Conservation (phyloP, 2,113 vertebrate species). For the Planiliza haematocheilus region DNA sequence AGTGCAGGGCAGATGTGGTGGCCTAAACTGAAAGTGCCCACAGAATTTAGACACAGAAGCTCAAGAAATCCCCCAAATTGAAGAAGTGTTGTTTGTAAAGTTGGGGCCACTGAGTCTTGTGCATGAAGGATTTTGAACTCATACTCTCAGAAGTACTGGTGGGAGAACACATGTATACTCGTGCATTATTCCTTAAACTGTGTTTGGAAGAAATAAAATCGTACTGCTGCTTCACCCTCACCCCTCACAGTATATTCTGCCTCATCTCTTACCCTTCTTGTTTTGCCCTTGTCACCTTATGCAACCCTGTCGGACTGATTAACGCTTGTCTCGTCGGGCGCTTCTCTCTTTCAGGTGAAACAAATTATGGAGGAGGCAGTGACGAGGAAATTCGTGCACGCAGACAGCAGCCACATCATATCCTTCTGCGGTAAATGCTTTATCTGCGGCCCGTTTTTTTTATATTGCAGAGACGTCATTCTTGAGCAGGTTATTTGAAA, state of each 20-base stretch:
- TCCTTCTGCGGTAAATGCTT: slow-evolving; percentile 93
- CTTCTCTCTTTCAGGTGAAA: slow-evolving; percentile 87
- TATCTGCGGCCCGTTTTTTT: background rate
- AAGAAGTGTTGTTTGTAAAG: background rate
- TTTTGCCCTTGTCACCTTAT: slow-evolving; percentile 26
- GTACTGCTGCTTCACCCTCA: background rate
- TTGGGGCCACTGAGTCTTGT: too few species aligned
- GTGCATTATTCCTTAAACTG: background rate
- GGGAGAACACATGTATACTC: background rate
- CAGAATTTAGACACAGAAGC: background rate
- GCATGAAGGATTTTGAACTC: background rate
- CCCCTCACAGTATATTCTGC: background rate
- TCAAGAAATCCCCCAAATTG: background rate
- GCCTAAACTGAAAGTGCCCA: too few species aligned
- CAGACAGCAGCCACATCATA: slow-evolving; percentile 97
- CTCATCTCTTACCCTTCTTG: background rate
- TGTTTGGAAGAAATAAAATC: background rate
- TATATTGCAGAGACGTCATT: background rate
- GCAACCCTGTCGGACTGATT: slow-evolving; percentile 23
- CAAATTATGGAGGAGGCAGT: slow-evolving; percentile 99
- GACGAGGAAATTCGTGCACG: slow-evolving; percentile 95
- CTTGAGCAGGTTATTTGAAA: background rate
- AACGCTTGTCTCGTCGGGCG: slow-evolving; percentile 13
- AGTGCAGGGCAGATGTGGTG: background rate
- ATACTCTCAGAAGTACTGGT: too few species aligned